Conservation (phyloP, 2,888 invertebrate species). For the Cenopis cana region DNA sequence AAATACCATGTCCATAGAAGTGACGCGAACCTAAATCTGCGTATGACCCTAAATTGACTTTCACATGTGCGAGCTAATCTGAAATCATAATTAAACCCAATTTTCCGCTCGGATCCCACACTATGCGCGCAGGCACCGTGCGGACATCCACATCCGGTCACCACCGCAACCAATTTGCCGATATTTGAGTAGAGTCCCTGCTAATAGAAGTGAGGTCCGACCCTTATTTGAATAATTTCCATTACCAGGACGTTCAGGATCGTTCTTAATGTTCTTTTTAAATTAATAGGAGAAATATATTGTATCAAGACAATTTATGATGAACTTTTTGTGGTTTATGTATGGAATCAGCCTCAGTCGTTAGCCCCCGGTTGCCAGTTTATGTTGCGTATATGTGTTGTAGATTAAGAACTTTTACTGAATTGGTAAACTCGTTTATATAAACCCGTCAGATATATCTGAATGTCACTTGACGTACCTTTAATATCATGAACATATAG, state of each 20-base stretch:
- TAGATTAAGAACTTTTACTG: no score
- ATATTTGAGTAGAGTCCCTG: conserved; percentile 54
- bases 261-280: conserved; percentile 28
- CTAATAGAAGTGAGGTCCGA: conserved; percentile 49
- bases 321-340: not conserved
- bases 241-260: conserved; percentile 53
- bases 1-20: no score
- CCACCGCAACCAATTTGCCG: conserved; percentile 54
- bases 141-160: conserved; percentile 46
- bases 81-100: conserved; percentile 32
- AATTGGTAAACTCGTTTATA: no score
- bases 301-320: not conserved
- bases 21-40: no score
- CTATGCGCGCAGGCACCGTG: conserved; percentile 19
- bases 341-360: no score
- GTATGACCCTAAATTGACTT: not conserved
- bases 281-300: conserved; percentile 26
- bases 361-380: no score
- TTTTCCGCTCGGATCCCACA: conserved; percentile 27
- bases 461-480: no score
- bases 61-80: conserved; percentile 14
- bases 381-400: no score
- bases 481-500: no score
- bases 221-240: conserved; percentile 61
- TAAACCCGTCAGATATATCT: no score